Percentiles rank a stretch among this genome's conserved stretches.
These are phyloP conservation scores for Lycaena phlaeas DNA, from an alignment of 2,888 invertebrate species.

Conservation along the genomic window DNA sequence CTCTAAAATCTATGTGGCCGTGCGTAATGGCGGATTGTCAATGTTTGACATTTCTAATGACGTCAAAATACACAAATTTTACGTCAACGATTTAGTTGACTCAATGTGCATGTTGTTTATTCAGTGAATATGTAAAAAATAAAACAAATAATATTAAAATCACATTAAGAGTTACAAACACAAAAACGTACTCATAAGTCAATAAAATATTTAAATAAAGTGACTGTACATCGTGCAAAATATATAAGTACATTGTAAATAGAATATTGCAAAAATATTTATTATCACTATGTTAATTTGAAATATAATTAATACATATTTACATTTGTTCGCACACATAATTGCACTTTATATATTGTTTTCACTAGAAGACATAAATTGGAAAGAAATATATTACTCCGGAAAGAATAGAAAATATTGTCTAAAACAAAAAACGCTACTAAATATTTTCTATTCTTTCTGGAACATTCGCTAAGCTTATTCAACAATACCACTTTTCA, in stretches of 20 bases:
- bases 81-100: too few relatives aligned
- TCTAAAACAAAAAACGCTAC: background rate
- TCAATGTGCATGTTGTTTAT: too few relatives aligned
- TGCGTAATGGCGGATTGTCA: too few relatives aligned
- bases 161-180: constrained; percentile 10
- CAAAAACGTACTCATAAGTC: constrained; percentile 5
- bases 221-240: constrained; percentile 18
- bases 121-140: too few relatives aligned
- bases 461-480: background rate
- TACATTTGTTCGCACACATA: constrained; percentile 18
- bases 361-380: background rate
- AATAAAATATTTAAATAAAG: constrained; percentile 9
- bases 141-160: constrained; percentile 5
- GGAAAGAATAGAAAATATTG: background rate
- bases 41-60: too few relatives aligned
- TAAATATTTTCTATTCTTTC: constrained; percentile 2
- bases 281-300: constrained; percentile 4
- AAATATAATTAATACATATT: constrained; percentile 19
- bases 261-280: constrained; percentile 16
- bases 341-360: constrained; percentile 19
- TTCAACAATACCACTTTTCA: too few relatives aligned
- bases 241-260: constrained; percentile 12
- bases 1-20: too few relatives aligned
- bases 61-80: too few relatives aligned
- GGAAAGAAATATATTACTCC: background rate